phyloP scores from a whole-genome alignment of 2,797 vertebrate genomes.

The Semaprochilodus insignis region DNA sequence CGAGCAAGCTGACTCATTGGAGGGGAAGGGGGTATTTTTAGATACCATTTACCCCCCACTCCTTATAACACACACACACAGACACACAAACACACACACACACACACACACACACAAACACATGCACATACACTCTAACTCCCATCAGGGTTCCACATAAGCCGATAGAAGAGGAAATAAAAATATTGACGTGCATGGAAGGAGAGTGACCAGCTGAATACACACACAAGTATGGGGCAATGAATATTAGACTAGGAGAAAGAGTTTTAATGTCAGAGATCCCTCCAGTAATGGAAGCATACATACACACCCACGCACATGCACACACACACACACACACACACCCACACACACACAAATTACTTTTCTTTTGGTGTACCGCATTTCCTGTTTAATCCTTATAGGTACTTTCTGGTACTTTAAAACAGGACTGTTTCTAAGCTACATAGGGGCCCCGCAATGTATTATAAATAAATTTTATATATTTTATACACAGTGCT shows the following conservation, averaged over 20 bases:
- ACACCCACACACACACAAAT: not conserved
- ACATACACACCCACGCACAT: not conserved
- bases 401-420: not conserved
- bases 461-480: no score
- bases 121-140: not conserved
- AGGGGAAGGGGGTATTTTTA: conserved; percentile 50
- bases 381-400: not conserved
- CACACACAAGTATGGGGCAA: not conserved
- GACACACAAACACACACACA: not conserved
- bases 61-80: not conserved
- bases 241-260: not conserved
- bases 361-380: not conserved
- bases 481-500: no score
- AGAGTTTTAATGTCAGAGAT: no score
- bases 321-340: not conserved
- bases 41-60: conserved; percentile 41
- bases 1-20: conserved; percentile 47
- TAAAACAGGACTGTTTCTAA: no score
- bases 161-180: not conserved
- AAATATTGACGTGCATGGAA: not conserved
- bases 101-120: not conserved
- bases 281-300: not conserved
- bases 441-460: no score
- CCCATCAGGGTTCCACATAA: not conserved
- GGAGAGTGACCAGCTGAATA: not conserved